phyloP scores from a whole-genome alignment of 2,113 vertebrate species.

The Mustela nigripes region DNA sequence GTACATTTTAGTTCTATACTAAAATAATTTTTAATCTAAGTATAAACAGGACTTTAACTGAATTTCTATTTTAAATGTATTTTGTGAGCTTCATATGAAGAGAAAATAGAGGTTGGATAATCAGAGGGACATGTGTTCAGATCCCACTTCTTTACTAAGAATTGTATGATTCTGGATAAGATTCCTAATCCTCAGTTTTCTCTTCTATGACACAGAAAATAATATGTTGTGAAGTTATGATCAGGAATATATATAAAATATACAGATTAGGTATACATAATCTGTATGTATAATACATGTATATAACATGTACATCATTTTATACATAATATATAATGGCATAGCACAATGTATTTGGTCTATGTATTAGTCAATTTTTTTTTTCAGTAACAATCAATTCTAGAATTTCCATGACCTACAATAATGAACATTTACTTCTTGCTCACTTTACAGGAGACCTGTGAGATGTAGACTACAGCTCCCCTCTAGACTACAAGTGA shows the following conservation, averaged over 20 bases:
- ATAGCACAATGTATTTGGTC: not conserved
- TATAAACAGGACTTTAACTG: not conserved
- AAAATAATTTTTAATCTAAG: slow-evolving; percentile 20
- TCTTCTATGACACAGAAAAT: not conserved
- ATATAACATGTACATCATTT: not conserved
- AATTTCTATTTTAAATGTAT: not conserved
- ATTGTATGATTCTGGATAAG: not conserved
- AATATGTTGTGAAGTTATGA: not conserved
- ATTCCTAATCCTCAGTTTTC: not conserved
- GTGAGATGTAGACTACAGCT: not conserved
- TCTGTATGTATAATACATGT: not conserved
- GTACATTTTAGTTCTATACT: not conserved
- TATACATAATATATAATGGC: not conserved
- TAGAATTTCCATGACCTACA: not conserved
- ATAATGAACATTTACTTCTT: not conserved
- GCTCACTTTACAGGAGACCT: not conserved
- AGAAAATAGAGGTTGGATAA: not conserved
- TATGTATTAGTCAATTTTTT: not conserved
- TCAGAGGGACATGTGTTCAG: not conserved
- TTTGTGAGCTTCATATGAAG: not conserved
- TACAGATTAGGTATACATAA: not conserved
- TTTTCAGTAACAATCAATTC: not conserved
- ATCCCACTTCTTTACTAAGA: not conserved
- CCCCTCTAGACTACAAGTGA: not conserved
- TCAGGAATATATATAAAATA: not conserved